Conservation (phyloP, 2,797 vertebrate genomes). For the Naso thynnoides region DNA sequence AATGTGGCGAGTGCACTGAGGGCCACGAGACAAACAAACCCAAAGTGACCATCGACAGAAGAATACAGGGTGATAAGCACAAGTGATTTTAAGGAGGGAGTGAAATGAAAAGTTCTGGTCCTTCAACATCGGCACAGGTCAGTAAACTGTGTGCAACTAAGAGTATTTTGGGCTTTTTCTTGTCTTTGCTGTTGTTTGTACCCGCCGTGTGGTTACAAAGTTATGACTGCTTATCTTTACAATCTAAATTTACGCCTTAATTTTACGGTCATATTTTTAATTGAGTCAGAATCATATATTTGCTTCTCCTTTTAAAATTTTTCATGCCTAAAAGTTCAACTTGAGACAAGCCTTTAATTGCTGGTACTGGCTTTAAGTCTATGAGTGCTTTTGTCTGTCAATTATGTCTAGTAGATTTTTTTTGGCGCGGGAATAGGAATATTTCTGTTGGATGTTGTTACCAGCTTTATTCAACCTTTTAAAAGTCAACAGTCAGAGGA, state of each 20-base stretch:
- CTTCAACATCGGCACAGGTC: slow-evolving; percentile 46
- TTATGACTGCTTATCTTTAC: not conserved
- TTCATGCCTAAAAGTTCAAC: not conserved
- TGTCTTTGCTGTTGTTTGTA: slow-evolving; percentile 1
- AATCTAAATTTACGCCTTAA: not conserved
- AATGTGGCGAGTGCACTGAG: slow-evolving; percentile 13
- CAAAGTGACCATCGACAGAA: slow-evolving; percentile 27
- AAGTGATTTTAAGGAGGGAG: not conserved
- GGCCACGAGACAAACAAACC: slow-evolving; percentile 28
- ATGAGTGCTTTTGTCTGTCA: not conserved
- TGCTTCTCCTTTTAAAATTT: not conserved
- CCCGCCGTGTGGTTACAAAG: slow-evolving; percentile 2
- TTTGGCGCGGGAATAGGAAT: no score
- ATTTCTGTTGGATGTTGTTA: not conserved
- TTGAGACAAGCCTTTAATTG: not conserved
- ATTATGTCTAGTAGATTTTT: not conserved
- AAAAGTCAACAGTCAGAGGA: not conserved
- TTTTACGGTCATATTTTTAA: not conserved
- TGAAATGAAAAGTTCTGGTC: slow-evolving; percentile 17
- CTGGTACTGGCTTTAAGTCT: not conserved
- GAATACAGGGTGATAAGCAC: not conserved
- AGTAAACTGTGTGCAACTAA: slow-evolving; percentile 29
- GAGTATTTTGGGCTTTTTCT: not conserved
- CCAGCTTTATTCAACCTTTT: not conserved
- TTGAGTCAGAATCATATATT: not conserved